Evolutionary conservation across 2,888 invertebrate species (phyloP).

Genomic region (Drosophila peninsularis): DNA sequence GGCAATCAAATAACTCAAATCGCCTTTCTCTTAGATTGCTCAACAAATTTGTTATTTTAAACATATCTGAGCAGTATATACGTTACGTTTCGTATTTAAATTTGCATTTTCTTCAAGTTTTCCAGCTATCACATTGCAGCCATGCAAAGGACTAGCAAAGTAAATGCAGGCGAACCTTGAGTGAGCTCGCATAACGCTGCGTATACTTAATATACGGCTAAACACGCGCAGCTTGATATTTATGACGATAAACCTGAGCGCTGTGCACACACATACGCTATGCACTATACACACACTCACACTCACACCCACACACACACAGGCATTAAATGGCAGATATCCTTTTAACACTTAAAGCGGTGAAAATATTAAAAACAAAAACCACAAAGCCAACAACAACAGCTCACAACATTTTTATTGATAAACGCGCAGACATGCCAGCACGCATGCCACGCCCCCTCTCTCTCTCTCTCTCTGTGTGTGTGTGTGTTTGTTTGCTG

Average conservation of each 20-base stretch:
- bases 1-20: neutral
- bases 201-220: constrained; percentile 69
- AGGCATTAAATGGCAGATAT: constrained; percentile 76
- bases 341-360: constrained; percentile 82
- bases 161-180: constrained; percentile 37
- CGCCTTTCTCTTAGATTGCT: neutral
- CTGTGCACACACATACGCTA: constrained; percentile 9
- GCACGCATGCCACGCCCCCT: constrained; percentile 23
- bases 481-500: constrained; percentile 44
- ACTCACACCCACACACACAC: constrained; percentile 32
- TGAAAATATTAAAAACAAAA: constrained; percentile 78
- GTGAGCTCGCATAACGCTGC: constrained; percentile 49
- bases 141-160: constrained; percentile 9
- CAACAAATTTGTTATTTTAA: constrained; percentile 1
- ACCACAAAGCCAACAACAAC: constrained; percentile 79
- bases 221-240: constrained; percentile 57
- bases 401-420: constrained; percentile 77
- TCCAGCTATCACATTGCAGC: neutral
- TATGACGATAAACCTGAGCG: constrained; percentile 68
- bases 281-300: constrained; percentile 8
- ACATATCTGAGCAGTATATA: neutral
- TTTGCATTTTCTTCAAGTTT: neutral
- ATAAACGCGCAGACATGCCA: constrained; percentile 76
- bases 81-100: neutral
- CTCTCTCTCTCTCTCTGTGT: constrained; percentile 8